Evolutionary conservation across 92 coral and sea anemone genomes (phyloP).

Genomic region (Actinernus sp.): DNA sequence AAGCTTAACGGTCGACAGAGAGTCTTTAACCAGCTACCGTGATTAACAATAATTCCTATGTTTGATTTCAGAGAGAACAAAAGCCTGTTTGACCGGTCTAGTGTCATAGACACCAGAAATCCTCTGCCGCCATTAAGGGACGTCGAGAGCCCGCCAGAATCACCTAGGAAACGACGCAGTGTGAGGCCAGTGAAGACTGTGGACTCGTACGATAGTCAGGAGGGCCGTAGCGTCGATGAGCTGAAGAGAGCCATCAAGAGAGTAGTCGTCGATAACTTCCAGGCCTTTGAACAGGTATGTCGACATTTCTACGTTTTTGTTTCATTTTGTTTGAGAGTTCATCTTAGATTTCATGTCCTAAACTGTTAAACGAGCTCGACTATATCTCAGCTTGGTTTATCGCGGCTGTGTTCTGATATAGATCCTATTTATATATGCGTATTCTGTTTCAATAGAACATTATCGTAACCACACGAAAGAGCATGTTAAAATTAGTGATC

Average conservation of each 20-base stretch:
- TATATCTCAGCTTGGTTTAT: no score
- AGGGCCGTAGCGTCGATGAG: conserved; percentile 92
- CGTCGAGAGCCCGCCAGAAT: conserved; percentile 76
- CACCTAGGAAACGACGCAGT: conserved; percentile 83
- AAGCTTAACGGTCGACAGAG: no score
- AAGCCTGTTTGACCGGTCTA: conserved; percentile 90
- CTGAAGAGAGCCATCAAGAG: conserved; percentile 69
- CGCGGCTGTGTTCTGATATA: no score
- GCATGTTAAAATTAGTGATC: no score
- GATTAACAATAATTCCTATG: background rate
- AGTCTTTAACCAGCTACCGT: no score
- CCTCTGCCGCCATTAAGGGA: conserved; percentile 61
- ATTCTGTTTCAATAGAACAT: no score
- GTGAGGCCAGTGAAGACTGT: conserved; percentile 84
- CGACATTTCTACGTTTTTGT: no score
- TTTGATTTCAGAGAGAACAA: conserved; percentile 72
- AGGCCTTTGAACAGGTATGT: conserved; percentile 90
- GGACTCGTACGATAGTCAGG: conserved; percentile 85
- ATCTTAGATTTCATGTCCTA: no score
- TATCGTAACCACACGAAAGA: no score
- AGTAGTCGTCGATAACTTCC: conserved; percentile 64
- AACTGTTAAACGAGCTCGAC: no score
- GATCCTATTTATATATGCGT: no score
- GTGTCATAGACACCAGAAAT: conserved; percentile 66
- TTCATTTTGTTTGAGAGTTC: no score